Evolutionary conservation across 2,113 vertebrate genomes (phyloP).

Genomic region (Pseudolaguvia tuberculata): DNA sequence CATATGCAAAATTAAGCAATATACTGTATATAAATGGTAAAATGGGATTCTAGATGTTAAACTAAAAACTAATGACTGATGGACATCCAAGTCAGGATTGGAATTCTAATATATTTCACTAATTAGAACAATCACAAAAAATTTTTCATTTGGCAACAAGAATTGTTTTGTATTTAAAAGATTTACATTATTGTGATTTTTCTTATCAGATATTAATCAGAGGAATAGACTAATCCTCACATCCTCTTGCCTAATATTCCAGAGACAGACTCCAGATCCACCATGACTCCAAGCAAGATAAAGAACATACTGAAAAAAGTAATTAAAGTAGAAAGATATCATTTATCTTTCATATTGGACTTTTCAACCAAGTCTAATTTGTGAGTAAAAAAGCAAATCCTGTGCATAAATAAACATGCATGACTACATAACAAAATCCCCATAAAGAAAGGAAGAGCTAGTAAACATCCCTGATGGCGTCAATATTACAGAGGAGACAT

Average conservation of each 20-base stretch:
- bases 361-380: background rate
- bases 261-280: background rate
- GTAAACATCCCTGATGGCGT: conserved; percentile 1
- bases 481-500: conserved; percentile 21
- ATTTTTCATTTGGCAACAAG: conserved; percentile 19
- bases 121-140: background rate
- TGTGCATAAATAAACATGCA: background rate
- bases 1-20: background rate
- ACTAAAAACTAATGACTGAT: background rate
- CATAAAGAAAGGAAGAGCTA: background rate
- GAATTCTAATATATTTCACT: conserved; percentile 5
- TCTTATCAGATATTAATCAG: background rate
- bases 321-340: background rate
- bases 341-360: background rate
- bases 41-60: background rate
- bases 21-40: background rate
- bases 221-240: background rate
- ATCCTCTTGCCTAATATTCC: background rate
- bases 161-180: background rate
- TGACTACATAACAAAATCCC: conserved; percentile 1
- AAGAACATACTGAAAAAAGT: background rate
- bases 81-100: background rate
- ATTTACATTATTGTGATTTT: background rate
- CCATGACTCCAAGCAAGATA: background rate
- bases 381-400: background rate